These are phyloP conservation scores for Yponomeuta evonymella DNA, from an alignment of 2,888 invertebrate species.

Conservation along the genomic window DNA sequence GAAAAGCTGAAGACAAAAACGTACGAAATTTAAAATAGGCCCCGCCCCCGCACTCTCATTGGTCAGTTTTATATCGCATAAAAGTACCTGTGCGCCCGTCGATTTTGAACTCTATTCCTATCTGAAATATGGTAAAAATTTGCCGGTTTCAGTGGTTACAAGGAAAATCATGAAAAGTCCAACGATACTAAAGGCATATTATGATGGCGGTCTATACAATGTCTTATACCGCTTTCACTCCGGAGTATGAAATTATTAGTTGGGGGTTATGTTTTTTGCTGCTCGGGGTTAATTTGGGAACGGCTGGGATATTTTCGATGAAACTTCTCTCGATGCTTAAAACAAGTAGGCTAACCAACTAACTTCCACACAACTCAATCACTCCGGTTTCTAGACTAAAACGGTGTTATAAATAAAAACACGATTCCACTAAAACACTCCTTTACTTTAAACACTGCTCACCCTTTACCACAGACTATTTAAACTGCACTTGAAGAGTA, in stretches of 20 bases:
- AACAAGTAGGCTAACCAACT: no score
- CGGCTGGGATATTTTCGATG: neutral
- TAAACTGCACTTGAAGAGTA: no score
- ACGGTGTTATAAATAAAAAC: no score
- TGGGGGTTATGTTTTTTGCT: neutral
- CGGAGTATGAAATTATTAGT: neutral
- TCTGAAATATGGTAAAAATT: neutral
- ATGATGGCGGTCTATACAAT: neutral
- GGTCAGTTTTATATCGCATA: conserved; percentile 10
- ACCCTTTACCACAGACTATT: no score
- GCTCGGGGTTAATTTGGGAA: neutral
- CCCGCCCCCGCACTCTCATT: conserved; percentile 45
- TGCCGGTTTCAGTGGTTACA: neutral
- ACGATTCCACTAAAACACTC: no score
- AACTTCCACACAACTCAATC: no score
- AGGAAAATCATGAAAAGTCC: conserved; percentile 3
- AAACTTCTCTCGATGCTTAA: no score
- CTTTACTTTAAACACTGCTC: no score
- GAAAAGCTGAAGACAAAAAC: conserved; percentile 44
- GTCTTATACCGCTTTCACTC: neutral
- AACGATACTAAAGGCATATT: neutral
- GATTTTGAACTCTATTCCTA: neutral
- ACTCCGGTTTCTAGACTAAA: no score
- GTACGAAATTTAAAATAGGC: conserved; percentile 67
- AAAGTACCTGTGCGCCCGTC: neutral